A percentile compares a stretch with the other conserved stretches of the same genome.
Conservation (phyloP, 2,113 vertebrate genomes). For the Cebus imitator region DNA sequence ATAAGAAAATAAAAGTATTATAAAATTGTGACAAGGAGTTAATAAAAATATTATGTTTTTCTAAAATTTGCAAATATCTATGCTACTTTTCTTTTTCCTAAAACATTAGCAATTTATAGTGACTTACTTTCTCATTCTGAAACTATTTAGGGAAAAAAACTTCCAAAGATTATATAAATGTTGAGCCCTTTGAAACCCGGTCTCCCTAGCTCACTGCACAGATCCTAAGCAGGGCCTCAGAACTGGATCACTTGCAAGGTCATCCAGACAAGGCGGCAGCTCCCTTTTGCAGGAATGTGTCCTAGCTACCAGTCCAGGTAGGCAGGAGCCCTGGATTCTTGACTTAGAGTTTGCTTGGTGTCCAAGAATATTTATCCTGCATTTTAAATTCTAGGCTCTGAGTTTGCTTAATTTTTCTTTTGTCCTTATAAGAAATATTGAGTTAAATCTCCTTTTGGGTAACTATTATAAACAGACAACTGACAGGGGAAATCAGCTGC, state of each 20-base stretch:
- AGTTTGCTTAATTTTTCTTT: too few species aligned
- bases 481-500: neutral
- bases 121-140: neutral
- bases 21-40: neutral
- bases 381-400: neutral
- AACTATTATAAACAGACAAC: neutral
- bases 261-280: accelerated
- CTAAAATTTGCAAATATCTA: neutral
- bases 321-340: too few species aligned
- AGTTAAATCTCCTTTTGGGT: neutral
- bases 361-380: neutral
- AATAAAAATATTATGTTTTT: neutral
- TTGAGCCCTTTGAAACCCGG: neutral
- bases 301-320: neutral
- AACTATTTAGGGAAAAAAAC: neutral
- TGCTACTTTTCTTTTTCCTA: neutral
- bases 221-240: accelerated
- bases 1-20: neutral
- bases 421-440: neutral
- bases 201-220: neutral
- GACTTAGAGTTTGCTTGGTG: neutral
- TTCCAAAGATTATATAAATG: neutral
- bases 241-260: accelerated
- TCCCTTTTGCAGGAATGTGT: accelerated
- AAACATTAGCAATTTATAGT: neutral